Base-by-base conservation (phyloP, 2,797 vertebrate genomes). In the Sebastes matsubarae region DNA sequence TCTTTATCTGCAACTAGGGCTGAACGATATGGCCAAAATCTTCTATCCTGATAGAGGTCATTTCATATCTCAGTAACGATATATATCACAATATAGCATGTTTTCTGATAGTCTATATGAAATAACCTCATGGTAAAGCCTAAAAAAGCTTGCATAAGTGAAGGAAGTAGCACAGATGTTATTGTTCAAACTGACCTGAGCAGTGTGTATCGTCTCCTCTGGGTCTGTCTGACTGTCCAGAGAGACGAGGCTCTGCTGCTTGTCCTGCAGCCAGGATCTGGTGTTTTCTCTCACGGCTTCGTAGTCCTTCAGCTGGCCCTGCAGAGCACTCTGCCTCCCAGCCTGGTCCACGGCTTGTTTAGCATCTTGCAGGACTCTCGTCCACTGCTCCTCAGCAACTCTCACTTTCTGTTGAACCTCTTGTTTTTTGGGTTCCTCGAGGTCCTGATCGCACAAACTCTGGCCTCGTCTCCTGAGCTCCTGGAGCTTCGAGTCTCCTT, bases 201-300 rank as follows among this genome's bases (percentile, higher is more conserved):
- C 92, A 14, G 88, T 93, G 72, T 80, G 87, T 27, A 95, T 93
- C 46, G 84, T 92, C 87, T 96, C 76, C 0, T 96, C 93, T 50
- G 93, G 85, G 1, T 96, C 94, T 7, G 82, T 77, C 50, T 82
- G 80, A 72, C 85, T 80, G 4, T 82, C 91, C 87, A 97, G 30
- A 79, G 89, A 86, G 61, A 79, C 67, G 7, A 97, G 84, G 14
- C 86, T 91, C 58, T 96, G 94, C 87, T 94, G 91, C 7, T 96
- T 96, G 12, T 93, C 95, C 60, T 90, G 89, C 78, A 98, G 88
- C 94, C 97, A 98, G n/a, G 65, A 85, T 73, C 87, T 90, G 69
- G 93, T 90, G 83, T 87, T 93, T 12, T 88, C 92, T 22, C 82
- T 94, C 60, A 94, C 85, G 42, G 89, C 89, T 68, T 96, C 85